Evolutionary conservation across 2,797 vertebrate genomes (phyloP).

Genomic region (Danionella dracula): DNA sequence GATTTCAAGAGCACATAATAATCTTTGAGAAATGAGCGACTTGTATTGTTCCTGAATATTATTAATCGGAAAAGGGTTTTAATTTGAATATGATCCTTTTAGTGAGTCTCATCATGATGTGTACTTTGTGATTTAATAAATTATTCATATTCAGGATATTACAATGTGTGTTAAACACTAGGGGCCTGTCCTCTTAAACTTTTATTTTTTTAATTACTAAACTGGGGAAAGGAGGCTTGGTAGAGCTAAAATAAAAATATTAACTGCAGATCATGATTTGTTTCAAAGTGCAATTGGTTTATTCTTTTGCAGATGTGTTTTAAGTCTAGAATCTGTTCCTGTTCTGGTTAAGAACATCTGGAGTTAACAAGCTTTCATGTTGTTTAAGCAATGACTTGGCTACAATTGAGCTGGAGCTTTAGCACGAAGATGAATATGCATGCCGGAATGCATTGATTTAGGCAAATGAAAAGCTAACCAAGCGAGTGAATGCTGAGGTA

Average conservation of each 20-base stretch:
- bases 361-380: background rate
- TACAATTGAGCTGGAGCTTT: slow-evolving; percentile 13
- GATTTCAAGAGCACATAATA: slow-evolving; percentile 54
- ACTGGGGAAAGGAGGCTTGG: background rate
- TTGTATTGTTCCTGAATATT: slow-evolving; percentile 46
- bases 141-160: slow-evolving; percentile 70
- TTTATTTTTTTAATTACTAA: slow-evolving; percentile 43
- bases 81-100: slow-evolving; percentile 55
- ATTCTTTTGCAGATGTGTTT: slow-evolving; percentile 1
- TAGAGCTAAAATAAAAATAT: background rate
- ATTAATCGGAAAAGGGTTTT: slow-evolving; percentile 57
- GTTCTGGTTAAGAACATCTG: background rate
- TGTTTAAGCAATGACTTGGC: background rate
- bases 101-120: slow-evolving; percentile 53
- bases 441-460: background rate
- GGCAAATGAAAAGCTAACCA: background rate
- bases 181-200: slow-evolving; percentile 33
- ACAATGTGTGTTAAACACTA: slow-evolving; percentile 47
- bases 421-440: slow-evolving; percentile 13
- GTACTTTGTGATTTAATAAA: slow-evolving; percentile 76
- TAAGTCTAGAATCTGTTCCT: background rate
- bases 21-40: slow-evolving; percentile 39
- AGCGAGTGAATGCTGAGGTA: slow-evolving; percentile 1
- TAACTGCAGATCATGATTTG: background rate
- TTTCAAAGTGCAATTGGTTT: background rate